A percentile compares a stretch with the other conserved stretches of the same genome.
Evolutionary conservation across 1,140 invertebrate species (phyloP).

Genomic region (Drosophila novamexicana): DNA sequence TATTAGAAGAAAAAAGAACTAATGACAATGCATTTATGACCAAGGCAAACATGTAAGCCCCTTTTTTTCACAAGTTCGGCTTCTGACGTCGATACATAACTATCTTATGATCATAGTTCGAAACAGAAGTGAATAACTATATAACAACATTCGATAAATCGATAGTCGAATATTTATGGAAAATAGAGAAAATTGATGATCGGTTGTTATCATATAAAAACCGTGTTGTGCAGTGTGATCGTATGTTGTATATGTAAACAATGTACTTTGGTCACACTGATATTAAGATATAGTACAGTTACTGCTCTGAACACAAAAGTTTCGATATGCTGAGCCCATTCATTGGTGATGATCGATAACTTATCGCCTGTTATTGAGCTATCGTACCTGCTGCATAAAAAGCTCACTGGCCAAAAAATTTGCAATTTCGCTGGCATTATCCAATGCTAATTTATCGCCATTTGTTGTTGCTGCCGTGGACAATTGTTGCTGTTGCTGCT

Average conservation of each 20-base stretch:
- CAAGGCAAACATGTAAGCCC: too few relatives aligned
- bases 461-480: constrained; percentile 35
- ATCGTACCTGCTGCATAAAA: constrained; percentile 90
- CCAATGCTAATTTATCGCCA: constrained; percentile 86
- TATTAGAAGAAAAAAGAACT: too few relatives aligned
- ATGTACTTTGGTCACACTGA: too few relatives aligned
- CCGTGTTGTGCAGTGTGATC: not conserved
- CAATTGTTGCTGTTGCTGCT: constrained; percentile 29
- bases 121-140: too few relatives aligned
- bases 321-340: not conserved
- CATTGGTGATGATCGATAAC: constrained; percentile 8
- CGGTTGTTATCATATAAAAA: too few relatives aligned
- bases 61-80: too few relatives aligned
- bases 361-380: constrained; percentile 11
- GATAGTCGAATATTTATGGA: not conserved
- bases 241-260: not conserved
- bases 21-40: too few relatives aligned
- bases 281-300: not conserved
- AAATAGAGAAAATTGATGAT: not conserved
- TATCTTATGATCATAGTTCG: too few relatives aligned
- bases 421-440: constrained; percentile 90
- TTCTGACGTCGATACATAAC: too few relatives aligned
- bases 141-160: not conserved
- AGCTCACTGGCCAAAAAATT: constrained; percentile 92
- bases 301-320: not conserved